Conservation (phyloP, 2,113 vertebrate genomes). For the Empidonax traillii region DNA sequence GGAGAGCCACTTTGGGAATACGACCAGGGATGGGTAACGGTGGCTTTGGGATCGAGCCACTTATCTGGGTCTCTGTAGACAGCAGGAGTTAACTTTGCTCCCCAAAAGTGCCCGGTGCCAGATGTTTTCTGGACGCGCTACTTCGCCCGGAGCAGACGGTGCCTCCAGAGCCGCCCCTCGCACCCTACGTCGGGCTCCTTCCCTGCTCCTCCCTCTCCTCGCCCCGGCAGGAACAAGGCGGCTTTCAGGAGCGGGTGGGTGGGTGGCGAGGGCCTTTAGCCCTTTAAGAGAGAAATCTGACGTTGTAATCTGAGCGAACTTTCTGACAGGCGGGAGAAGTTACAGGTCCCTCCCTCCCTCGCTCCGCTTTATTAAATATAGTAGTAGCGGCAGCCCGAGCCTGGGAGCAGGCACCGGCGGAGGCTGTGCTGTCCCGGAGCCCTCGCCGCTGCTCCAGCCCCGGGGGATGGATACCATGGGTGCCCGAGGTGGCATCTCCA, state of each 20-base stretch:
- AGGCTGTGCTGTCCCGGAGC: background rate
- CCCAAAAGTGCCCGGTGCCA: rapidly evolving
- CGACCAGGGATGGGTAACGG: rapidly evolving
- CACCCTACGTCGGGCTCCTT: background rate
- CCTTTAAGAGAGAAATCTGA: constrained; percentile 57
- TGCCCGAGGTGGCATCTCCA: background rate
- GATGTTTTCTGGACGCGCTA: rapidly evolving
- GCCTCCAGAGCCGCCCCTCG: background rate
- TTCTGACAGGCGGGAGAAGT: constrained; percentile 62
- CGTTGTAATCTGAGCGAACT: constrained; percentile 56
- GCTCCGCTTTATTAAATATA: constrained; percentile 65
- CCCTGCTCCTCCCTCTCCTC: background rate
- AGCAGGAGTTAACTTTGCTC: background rate
- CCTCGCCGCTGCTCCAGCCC: background rate
- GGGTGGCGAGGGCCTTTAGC: background rate
- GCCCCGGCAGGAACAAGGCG: background rate
- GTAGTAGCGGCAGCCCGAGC: constrained; percentile 38
- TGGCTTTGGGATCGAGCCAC: background rate
- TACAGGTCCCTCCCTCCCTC: constrained; percentile 64
- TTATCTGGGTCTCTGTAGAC: background rate
- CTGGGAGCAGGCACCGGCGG: background rate
- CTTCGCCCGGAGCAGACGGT: background rate
- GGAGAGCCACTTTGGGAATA: background rate
- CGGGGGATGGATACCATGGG: background rate
- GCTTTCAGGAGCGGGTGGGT: background rate